phyloP scores from a whole-genome alignment of 2,888 invertebrate species.

The Hemicrepidius hirtus region DNA sequence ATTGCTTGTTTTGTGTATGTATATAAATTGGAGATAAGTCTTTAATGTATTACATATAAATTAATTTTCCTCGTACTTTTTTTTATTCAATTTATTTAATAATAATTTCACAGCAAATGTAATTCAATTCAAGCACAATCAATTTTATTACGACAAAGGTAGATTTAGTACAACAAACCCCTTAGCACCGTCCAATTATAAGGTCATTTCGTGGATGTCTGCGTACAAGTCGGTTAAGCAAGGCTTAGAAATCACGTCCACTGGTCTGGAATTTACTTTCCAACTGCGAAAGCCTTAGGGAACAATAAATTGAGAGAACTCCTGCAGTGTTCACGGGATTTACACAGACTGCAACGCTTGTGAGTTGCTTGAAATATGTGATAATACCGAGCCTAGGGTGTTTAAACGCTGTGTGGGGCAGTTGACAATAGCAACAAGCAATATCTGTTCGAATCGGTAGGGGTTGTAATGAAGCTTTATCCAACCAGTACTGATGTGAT shows the following conservation, averaged over 20 bases:
- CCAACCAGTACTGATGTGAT: too few species aligned
- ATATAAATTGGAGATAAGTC: too few species aligned
- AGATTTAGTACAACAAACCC: slow-evolving; percentile 5
- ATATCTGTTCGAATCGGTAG: too few species aligned
- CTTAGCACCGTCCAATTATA: slow-evolving; percentile 14
- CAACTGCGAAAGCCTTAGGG: slow-evolving; percentile 9
- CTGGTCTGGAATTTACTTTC: slow-evolving; percentile 9
- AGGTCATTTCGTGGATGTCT: slow-evolving; percentile 15
- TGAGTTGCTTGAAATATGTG: slow-evolving; percentile 10
- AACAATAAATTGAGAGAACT: slow-evolving; percentile 23
- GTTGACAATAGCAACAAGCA: slow-evolving; percentile 7
- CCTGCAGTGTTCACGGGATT: slow-evolving; percentile 18
- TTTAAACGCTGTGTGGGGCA: neutral
- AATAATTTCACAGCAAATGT: too few species aligned
- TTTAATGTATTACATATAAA: too few species aligned
- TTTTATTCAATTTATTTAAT: too few species aligned
- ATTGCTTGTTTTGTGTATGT: too few species aligned
- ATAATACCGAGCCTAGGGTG: neutral
- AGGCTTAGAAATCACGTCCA: slow-evolving; percentile 30
- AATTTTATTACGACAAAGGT: neutral
- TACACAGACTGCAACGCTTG: slow-evolving; percentile 18
- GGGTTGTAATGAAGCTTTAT: too few species aligned
- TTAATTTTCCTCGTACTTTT: too few species aligned
- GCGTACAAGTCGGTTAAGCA: slow-evolving; percentile 3
- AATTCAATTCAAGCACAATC: too few species aligned